Evolutionary conservation across 2,113 vertebrate genomes (phyloP).

Genomic region (Trochalopteron elliotii): DNA sequence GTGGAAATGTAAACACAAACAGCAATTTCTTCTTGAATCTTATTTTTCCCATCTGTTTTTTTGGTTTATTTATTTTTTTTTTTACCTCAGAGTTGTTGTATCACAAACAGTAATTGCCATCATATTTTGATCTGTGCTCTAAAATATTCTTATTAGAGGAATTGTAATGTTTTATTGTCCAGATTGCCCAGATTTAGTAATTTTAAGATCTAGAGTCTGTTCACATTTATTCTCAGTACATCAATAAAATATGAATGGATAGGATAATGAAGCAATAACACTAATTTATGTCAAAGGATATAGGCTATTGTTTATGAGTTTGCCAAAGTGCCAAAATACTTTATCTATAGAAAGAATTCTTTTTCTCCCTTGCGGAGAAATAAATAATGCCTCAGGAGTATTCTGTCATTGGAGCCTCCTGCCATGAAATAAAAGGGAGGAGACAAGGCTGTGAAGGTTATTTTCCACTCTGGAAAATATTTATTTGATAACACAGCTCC

Average conservation of each 20-base stretch:
- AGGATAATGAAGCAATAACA: conserved; percentile 65
- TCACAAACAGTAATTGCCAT: conserved; percentile 36
- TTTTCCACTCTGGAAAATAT: not conserved
- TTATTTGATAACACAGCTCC: not conserved
- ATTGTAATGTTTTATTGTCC: conserved; percentile 38
- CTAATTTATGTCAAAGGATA: conserved; percentile 55
- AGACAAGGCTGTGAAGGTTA: not conserved
- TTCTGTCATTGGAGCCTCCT: not conserved
- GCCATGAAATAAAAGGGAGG: not conserved
- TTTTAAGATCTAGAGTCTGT: conserved; percentile 43
- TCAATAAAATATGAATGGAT: conserved; percentile 67
- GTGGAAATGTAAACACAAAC: not conserved
- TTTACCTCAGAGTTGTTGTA: conserved; percentile 4
- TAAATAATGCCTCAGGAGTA: not conserved
- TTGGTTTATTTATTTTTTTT: not conserved
- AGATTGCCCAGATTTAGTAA: conserved; percentile 53
- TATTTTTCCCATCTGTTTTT: not conserved
- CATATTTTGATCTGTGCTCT: conserved; percentile 36
- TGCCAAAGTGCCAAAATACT: not conserved
- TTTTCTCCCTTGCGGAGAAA: not conserved
- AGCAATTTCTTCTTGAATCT: conserved; percentile 9
- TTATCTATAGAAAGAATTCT: conserved; percentile 7
- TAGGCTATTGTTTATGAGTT: conserved; percentile 55
- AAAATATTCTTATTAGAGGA: conserved; percentile 43
- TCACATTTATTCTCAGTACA: conserved; percentile 61